A percentile compares a stretch with the other conserved stretches of the same genome.
phyloP scores from a whole-genome alignment of 1,140 invertebrate genomes.

The Dreissena rostriformis region DNA sequence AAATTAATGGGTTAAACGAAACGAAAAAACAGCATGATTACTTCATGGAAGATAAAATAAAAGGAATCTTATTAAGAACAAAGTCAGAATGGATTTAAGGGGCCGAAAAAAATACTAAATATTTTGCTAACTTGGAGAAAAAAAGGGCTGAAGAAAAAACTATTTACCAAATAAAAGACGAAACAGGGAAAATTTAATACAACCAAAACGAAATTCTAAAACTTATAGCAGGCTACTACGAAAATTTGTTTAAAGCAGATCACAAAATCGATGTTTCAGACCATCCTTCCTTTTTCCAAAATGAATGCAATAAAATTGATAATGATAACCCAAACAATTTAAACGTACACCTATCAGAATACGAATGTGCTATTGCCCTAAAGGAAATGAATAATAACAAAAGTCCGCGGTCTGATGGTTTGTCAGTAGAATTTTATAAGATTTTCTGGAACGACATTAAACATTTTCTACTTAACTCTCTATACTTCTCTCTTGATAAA shows the following conservation, averaged over 20 bases:
- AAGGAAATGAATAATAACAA: constrained; percentile 35
- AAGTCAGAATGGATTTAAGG: constrained; percentile 27
- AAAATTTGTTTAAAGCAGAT: constrained; percentile 7
- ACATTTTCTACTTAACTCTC: constrained; percentile 17
- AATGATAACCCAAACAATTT: not conserved
- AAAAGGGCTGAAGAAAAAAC: constrained; percentile 16
- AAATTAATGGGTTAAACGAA: too few species aligned
- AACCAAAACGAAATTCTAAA: constrained; percentile 17
- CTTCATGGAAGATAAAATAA: not conserved
- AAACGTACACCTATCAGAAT: constrained; percentile 5
- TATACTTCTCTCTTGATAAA: constrained; percentile 7
- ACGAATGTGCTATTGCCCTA: not conserved
- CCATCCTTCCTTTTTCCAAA: not conserved
- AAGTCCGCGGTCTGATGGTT: constrained; percentile 7
- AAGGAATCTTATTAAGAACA: constrained; percentile 7
- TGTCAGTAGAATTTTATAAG: constrained; percentile 10
- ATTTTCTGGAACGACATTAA: constrained; percentile 34
- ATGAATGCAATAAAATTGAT: not conserved
- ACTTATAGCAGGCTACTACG: not conserved
- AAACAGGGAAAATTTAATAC: not conserved
- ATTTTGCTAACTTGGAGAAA: constrained; percentile 53
- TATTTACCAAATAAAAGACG: constrained; percentile 1
- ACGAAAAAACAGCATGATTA: too few species aligned
- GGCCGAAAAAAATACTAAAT: constrained; percentile 33
- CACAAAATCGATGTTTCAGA: not conserved